Conservation (phyloP, 53 echinoderm and acorn worm species). For the Glandiceps talaboti region DNA sequence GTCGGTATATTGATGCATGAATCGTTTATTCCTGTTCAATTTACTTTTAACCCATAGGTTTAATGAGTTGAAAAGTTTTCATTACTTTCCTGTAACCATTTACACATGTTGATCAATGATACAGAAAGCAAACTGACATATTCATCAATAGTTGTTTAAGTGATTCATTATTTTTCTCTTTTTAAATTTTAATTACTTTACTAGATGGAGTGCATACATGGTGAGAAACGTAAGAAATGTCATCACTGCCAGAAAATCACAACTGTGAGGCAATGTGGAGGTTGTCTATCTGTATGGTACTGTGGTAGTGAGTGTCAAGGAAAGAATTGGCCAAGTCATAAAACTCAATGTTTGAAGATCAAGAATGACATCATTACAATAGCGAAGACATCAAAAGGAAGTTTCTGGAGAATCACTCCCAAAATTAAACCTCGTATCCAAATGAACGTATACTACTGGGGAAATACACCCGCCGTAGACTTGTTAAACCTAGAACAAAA, state of each 20-base stretch:
- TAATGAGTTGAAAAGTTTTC: no score
- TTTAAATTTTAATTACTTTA: no score
- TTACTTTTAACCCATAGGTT: no score
- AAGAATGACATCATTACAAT: not conserved
- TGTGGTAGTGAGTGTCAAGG: conserved; percentile 14
- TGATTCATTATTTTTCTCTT: no score
- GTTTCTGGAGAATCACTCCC: not conserved
- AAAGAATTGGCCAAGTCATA: conserved; percentile 9
- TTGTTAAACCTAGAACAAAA: conserved; percentile 18
- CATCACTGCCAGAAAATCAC: not conserved
- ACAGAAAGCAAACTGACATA: no score
- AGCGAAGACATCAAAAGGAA: not conserved
- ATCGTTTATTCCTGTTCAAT: no score
- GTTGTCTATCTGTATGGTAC: conserved; percentile 25
- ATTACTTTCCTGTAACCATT: no score
- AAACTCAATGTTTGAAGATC: not conserved
- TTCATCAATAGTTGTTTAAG: no score
- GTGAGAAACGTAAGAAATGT: not conserved
- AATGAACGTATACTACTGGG: conserved; percentile 3
- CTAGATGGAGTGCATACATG: not conserved
- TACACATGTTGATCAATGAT: no score
- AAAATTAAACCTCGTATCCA: not conserved
- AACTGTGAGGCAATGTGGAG: conserved; percentile 11
- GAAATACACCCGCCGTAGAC: conserved; percentile 11
- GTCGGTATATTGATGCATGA: no score